Conservation (phyloP, 2,797 vertebrate genomes). For the Acipenser oxyrinchus region DNA sequence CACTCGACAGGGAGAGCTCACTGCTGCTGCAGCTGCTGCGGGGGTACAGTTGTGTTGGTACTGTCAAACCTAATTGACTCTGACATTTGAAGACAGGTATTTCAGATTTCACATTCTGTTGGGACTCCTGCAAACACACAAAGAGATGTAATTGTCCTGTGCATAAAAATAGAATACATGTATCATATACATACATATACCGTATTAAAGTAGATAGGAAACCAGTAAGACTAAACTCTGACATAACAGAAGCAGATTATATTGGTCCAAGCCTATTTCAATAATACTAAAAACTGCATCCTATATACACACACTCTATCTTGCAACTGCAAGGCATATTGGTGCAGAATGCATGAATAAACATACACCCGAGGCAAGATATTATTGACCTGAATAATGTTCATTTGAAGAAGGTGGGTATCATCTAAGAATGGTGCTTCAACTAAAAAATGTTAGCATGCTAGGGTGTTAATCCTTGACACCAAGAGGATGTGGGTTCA, state of each 20-base stretch:
- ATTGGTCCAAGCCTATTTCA: too few relatives aligned
- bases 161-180: too few relatives aligned
- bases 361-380: too few relatives aligned
- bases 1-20: constrained; percentile 75
- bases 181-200: too few relatives aligned
- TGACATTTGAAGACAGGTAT: constrained; percentile 60
- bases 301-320: too few relatives aligned
- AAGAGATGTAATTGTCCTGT: constrained; percentile 23
- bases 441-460: neutral
- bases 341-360: too few relatives aligned
- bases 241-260: too few relatives aligned
- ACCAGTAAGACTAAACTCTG: too few relatives aligned
- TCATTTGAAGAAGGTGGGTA: neutral
- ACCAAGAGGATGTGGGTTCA: neutral
- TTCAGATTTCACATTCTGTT: constrained; percentile 62
- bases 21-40: constrained; percentile 74
- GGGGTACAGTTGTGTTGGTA: constrained; percentile 55
- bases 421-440: neutral
- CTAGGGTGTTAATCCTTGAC: neutral
- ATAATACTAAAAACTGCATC: too few relatives aligned
- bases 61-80: constrained; percentile 64
- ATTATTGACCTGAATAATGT: neutral
- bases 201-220: too few relatives aligned
- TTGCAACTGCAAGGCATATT: too few relatives aligned
- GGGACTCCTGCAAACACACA: constrained; percentile 59